Conservation (phyloP, 2,113 vertebrate species). For the Corynorhinus townsendii region DNA sequence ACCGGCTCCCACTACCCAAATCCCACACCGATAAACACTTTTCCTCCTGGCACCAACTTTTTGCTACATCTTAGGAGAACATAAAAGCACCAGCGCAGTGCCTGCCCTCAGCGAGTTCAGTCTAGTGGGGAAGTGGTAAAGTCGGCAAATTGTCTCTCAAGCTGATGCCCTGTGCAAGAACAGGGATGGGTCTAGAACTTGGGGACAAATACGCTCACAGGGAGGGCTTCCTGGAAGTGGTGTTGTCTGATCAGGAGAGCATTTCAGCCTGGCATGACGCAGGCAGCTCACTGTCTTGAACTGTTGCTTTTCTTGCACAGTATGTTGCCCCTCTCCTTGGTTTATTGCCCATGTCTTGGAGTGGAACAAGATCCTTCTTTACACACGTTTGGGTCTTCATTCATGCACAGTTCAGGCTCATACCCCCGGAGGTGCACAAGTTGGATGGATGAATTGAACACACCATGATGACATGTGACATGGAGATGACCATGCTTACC, state of each 20-base stretch:
- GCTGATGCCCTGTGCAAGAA: background rate
- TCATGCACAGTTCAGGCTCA: background rate
- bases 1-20: background rate
- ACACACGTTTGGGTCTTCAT: background rate
- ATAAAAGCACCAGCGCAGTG: background rate
- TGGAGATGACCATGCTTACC: background rate
- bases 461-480: background rate
- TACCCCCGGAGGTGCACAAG: background rate
- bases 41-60: background rate
- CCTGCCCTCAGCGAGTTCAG: background rate
- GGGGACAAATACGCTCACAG: background rate
- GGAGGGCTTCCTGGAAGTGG: background rate
- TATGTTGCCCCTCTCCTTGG: background rate
- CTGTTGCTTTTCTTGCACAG: background rate
- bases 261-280: no score
- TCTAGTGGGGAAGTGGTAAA: background rate
- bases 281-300: background rate
- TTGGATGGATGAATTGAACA: no score
- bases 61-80: background rate
- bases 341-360: background rate
- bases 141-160: background rate
- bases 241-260: background rate
- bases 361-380: background rate
- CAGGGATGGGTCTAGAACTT: background rate
- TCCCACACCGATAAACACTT: background rate